phyloP scores from a whole-genome alignment of 2,113 vertebrate species.

The Sciurus niger region DNA sequence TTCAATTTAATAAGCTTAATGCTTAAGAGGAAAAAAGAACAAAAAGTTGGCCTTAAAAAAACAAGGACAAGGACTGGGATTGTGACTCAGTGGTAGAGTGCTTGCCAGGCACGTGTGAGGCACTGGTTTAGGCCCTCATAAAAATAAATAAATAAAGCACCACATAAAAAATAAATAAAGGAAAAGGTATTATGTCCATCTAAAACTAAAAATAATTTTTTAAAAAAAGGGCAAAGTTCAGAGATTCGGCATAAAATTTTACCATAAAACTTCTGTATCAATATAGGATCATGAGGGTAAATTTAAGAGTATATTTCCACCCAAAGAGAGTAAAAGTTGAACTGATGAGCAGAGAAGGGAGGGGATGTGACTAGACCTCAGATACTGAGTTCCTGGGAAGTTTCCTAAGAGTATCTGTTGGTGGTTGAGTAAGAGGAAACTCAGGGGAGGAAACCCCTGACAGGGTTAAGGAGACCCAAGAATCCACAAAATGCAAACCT shows the following conservation, averaged over 20 bases:
- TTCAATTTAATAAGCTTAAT: neutral
- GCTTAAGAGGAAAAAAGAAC: neutral
- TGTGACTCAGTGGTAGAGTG: too few relatives aligned
- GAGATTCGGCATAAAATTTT: neutral
- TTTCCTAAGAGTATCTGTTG: neutral
- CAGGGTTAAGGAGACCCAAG: neutral
- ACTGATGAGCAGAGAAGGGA: neutral
- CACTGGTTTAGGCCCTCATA: too few relatives aligned
- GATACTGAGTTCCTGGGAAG: neutral
- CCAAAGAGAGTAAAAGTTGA: neutral
- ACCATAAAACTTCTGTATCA: neutral
- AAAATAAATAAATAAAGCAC: too few relatives aligned
- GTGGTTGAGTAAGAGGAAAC: neutral
- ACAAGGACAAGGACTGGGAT: too few relatives aligned
- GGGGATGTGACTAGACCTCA: neutral
- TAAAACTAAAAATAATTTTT: too few relatives aligned
- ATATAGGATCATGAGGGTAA: neutral
- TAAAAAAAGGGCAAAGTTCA: neutral
- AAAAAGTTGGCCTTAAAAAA: neutral
- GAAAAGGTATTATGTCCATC: too few relatives aligned
- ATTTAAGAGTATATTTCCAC: neutral
- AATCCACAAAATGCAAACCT: neutral
- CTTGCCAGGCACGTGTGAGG: too few relatives aligned
- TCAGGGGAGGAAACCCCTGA: neutral
- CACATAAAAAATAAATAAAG: too few relatives aligned